phyloP scores from a whole-genome alignment of 2,888 invertebrate genomes.

The Liodrosophila aerea region DNA sequence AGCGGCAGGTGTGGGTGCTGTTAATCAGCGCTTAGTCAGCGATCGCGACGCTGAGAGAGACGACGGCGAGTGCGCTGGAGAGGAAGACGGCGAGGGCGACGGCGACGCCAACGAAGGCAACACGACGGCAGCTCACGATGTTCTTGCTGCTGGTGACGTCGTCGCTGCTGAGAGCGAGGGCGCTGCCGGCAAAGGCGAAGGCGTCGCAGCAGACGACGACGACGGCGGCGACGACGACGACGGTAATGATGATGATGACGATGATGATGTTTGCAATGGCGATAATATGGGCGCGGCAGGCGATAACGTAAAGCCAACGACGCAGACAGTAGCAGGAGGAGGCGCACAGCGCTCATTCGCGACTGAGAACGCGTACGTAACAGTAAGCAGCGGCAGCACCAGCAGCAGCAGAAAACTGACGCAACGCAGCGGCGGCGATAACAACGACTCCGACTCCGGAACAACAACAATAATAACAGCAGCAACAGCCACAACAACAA shows the following conservation, averaged over 20 bases:
- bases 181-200: no score
- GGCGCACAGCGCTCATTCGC: constrained; percentile 62
- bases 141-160: constrained; percentile 17
- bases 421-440: constrained; percentile 23
- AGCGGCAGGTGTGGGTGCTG: constrained; percentile 13
- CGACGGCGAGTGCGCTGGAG: constrained; percentile 24
- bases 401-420: constrained; percentile 28
- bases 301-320: constrained; percentile 50
- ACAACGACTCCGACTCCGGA: constrained; percentile 19
- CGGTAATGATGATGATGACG: constrained; percentile 23
- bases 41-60: constrained; percentile 19
- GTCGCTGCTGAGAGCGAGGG: constrained; percentile 24
- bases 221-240: constrained; percentile 22
- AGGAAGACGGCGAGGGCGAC: constrained; percentile 23
- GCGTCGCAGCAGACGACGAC: constrained; percentile 9
- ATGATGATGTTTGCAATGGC: constrained; percentile 42
- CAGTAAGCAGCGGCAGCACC: constrained; percentile 43
- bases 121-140: no score
- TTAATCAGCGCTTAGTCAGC: constrained; percentile 55
- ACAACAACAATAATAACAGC: constrained; percentile 18
- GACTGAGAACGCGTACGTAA: constrained; percentile 65
- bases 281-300: constrained; percentile 65
- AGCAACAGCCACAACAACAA: constrained; percentile 76
- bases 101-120: constrained; percentile 29
- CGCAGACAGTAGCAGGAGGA: constrained; percentile 31